Conservation (phyloP, 30 jellyfish, hydroid and myxozoan species). For the Hydra vulgaris region DNA sequence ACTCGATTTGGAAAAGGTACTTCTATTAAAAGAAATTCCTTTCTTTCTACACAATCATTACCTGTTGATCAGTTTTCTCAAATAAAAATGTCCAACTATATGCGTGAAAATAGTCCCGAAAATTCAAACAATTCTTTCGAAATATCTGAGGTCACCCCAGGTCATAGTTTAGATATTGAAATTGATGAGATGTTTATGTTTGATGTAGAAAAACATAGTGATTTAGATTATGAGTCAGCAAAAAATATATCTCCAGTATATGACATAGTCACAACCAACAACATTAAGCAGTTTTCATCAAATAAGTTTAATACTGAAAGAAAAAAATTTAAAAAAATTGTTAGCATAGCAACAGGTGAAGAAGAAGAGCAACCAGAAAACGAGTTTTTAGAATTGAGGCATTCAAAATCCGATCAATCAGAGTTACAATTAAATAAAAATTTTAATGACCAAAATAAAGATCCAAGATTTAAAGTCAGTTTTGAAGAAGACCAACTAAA, state of each 20-base stretch:
- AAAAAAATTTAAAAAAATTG: too few species aligned
- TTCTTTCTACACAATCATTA: not conserved
- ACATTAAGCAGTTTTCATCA: not conserved
- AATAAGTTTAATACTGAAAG: not conserved
- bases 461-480: not conserved
- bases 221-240: not conserved
- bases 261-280: not conserved
- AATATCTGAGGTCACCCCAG: not conserved
- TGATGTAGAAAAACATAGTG: not conserved
- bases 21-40: too few species aligned
- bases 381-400: not conserved
- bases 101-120: not conserved
- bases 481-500: not conserved
- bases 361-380: not conserved
- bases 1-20: not conserved
- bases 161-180: not conserved
- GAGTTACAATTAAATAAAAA: not conserved
- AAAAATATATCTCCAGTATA: not conserved
- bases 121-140: not conserved
- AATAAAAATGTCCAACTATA: not conserved
- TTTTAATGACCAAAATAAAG: not conserved
- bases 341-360: too few species aligned
- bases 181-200: not conserved
- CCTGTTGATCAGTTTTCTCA: not conserved
- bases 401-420: not conserved